Base-by-base conservation (phyloP, 2,888 invertebrate genomes). In the Tromatobia lineatoria region DNA sequence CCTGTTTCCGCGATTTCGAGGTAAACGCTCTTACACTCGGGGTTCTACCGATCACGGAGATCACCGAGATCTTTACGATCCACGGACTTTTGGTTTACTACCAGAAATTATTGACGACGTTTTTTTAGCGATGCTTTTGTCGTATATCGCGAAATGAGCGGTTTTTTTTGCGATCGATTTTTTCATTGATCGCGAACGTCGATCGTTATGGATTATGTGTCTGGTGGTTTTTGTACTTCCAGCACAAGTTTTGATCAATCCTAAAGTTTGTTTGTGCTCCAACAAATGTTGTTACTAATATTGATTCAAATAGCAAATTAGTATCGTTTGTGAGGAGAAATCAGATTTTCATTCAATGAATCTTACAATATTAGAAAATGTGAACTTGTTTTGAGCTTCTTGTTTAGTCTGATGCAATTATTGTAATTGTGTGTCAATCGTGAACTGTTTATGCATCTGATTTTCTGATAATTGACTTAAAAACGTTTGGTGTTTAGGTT, bases 81-180 rank as follows among this genome's bases (percentile, higher is more conserved):
- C 8, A 11, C 7, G 42, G 13, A 42, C 42, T 10, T 7, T 2
- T 42, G 42, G 10, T 10, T 42, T 2, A 42, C 42, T 42, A 10
- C 42, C 42, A 0, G 45, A 3, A 15, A 45, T 18, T 2, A 18
- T 18, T 18, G 4, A n/a, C n/a, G 50, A 29, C 6, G 2, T 3
- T 54, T 54, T 20, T 54, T 54, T 11, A 13, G 15, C 45, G 45
- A 45, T 45, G 45, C 15, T 15, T 15, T 15, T 4, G 15, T 45
- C 13, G 15, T 15, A 15, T 11, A 15, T 45, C 45, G 15, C 2
- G 15, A 15, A 45, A 45, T 45, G 2, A 3, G 45, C 45, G 45
- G 1, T 66, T 83, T 79, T 76, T 61, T 83, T 69, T 71, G 34
- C 45, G 45, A 45, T 45, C 45, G 45, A 45, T 61, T 69, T 34